phyloP scores from a whole-genome alignment of 2,888 invertebrate genomes.

The Abrostola tripartita region DNA sequence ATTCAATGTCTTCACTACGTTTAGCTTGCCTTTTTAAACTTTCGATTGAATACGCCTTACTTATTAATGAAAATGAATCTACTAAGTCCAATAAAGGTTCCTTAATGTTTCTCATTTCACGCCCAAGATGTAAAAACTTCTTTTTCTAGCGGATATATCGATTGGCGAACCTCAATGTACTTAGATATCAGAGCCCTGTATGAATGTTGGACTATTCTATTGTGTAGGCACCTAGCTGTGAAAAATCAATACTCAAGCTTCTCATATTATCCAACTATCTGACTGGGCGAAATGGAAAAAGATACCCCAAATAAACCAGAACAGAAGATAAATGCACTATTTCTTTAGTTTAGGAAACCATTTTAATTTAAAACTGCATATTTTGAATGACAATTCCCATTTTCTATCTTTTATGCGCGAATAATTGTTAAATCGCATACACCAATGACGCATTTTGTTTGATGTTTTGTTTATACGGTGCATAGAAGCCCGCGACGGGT shows the following conservation, averaged over 20 bases:
- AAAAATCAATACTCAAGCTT: constrained; percentile 84
- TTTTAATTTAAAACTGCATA: constrained; percentile 33
- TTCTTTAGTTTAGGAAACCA: constrained; percentile 22
- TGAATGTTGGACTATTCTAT: constrained; percentile 64
- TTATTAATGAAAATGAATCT: too few species aligned
- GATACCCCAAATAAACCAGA: neutral
- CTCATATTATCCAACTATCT: constrained; percentile 55
- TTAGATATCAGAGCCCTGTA: constrained; percentile 28
- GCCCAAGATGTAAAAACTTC: neutral
- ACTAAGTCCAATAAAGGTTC: too few species aligned
- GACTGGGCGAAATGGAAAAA: constrained; percentile 38
- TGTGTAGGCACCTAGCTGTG: constrained; percentile 70
- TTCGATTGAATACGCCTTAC: too few species aligned
- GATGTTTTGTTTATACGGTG: constrained; percentile 82
- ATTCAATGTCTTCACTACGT: too few species aligned
- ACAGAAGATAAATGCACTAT: constrained; percentile 18
- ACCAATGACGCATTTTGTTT: constrained; percentile 72
- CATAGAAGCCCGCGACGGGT: constrained; percentile 75
- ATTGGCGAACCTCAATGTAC: constrained; percentile 14
- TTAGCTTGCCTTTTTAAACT: too few species aligned
- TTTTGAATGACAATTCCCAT: constrained; percentile 30
- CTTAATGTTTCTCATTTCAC: neutral
- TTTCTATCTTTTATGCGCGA: constrained; percentile 41
- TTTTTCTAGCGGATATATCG: constrained; percentile 7
- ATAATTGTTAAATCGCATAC: constrained; percentile 41